Base-by-base conservation (phyloP, 2,797 vertebrate genomes). In the Cygnus olor region DNA sequence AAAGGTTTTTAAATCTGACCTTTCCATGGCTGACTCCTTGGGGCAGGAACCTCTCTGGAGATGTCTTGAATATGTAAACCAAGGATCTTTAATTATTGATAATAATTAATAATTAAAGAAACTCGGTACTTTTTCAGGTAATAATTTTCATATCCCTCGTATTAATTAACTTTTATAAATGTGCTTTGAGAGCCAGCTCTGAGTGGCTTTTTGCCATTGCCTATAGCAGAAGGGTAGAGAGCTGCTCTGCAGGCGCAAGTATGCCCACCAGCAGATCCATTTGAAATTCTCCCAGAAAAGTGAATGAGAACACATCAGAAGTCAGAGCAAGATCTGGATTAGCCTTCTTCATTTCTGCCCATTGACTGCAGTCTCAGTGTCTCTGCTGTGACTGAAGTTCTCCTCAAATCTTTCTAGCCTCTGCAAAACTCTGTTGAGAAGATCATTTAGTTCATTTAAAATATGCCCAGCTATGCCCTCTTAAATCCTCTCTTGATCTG, bases 61-160 rank as follows among this genome's bases (percentile, higher is more conserved):
- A 54, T 91, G 78, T 38, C 79, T 34, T 85, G 76, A 94, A 94
- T 90, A 83, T 5, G 3, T 80, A 97, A 94, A 89, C 64, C 42
- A 60, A 71, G 5, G 27, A 28, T 78, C 85, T 80, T 94, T 87
- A 82, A 94, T 89, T 89, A 93, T 94, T 95, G 87, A 93, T 87
- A 80, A 56, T 64, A 80, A 96, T 96, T 88, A 93, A 88, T 80
- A 93, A 94, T 94, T n/a, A 87, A 95, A 82, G 45, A 89, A 68
- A 57, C 68, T 73, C 77, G 10, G 25, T 36, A 4, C 36, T 73
- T 94, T 91, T 88, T 54, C 49, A 69, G 65, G 38, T 86, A 93
- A 69, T 80, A 80, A 63, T 44, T 91, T 92, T 95, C 69, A 70
- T 90, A 90, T 71, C 47, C 77, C 34, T 87, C 72, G 44, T 63